These are phyloP conservation scores for Trialeurodes vaporariorum DNA, from an alignment of 1,140 invertebrate species.

Conservation along the genomic window DNA sequence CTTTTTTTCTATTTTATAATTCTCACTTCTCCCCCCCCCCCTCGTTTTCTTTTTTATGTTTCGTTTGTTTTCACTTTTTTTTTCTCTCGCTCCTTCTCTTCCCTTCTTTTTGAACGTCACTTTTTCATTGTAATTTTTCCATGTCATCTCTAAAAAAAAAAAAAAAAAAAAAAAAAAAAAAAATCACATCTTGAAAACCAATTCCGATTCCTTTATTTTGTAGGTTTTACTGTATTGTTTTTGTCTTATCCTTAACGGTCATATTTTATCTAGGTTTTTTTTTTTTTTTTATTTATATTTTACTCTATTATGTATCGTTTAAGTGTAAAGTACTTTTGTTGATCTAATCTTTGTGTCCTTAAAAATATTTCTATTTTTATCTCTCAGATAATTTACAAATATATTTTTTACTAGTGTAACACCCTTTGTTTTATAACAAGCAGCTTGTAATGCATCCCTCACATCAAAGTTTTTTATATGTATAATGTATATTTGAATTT, in stretches of 20 bases:
- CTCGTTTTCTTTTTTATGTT: not conserved
- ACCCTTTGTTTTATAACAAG: not conserved
- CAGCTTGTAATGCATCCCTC: not conserved
- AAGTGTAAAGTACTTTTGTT: not conserved
- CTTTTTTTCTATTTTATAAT: not conserved
- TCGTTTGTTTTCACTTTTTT: not conserved
- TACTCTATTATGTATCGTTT: too few species aligned
- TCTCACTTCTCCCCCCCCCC: not conserved
- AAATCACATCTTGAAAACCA: not conserved
- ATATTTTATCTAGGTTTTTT: not conserved
- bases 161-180: too few species aligned
- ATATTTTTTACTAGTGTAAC: not conserved
- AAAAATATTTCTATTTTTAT: not conserved
- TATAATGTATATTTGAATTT: not conserved
- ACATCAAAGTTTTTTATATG: not conserved
- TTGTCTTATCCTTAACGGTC: not conserved
- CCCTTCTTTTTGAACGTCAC: not conserved
- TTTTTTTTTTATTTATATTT: not conserved
- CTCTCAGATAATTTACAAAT: not conserved
- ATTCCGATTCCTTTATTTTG: not conserved
- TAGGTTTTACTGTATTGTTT: not conserved
- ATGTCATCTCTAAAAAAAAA: not conserved
- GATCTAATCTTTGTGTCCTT: not conserved
- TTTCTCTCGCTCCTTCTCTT: not conserved
- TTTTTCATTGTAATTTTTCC: not conserved